phyloP scores from a whole-genome alignment of 1,140 invertebrate species.

The Nasonia longicornis region DNA sequence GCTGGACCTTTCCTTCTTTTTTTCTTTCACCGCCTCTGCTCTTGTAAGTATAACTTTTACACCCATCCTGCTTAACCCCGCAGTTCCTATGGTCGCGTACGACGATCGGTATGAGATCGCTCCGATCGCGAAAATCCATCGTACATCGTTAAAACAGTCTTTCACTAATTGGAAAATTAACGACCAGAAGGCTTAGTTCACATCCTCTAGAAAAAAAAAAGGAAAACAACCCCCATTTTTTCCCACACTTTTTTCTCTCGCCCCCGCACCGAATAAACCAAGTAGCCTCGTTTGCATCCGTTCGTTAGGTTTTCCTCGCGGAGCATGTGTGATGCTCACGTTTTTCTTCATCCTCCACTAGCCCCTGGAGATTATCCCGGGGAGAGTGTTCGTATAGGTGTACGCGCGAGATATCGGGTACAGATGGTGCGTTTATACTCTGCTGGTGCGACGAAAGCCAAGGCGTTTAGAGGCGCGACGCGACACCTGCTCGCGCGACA shows the following conservation, averaged over 20 bases:
- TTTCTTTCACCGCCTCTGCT: not conserved
- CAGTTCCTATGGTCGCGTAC: too few relatives aligned
- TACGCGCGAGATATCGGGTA: not conserved
- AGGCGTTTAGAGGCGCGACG: not conserved
- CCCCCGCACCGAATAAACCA: not conserved
- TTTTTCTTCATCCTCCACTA: not conserved
- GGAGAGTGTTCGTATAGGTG: not conserved
- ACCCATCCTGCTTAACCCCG: too few relatives aligned
- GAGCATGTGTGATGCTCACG: not conserved
- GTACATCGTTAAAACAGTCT: not conserved
- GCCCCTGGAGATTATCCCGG: constrained; percentile 18
- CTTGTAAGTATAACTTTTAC: not conserved
- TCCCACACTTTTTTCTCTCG: constrained; percentile 6
- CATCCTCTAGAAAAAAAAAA: not conserved
- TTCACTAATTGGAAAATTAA: not conserved
- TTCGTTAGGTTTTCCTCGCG: not conserved
- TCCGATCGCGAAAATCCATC: too few relatives aligned
- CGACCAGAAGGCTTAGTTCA: not conserved
- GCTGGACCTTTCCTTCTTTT: not conserved
- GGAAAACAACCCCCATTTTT: constrained; percentile 1
- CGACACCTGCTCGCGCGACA: not conserved
- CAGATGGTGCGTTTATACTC: not conserved
- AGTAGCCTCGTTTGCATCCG: constrained; percentile 10
- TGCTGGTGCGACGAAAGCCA: not conserved
- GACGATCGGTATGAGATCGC: too few relatives aligned